These are phyloP conservation scores for Athene cunicularia DNA, from an alignment of 2,113 vertebrate species.

Conservation along the genomic window DNA sequence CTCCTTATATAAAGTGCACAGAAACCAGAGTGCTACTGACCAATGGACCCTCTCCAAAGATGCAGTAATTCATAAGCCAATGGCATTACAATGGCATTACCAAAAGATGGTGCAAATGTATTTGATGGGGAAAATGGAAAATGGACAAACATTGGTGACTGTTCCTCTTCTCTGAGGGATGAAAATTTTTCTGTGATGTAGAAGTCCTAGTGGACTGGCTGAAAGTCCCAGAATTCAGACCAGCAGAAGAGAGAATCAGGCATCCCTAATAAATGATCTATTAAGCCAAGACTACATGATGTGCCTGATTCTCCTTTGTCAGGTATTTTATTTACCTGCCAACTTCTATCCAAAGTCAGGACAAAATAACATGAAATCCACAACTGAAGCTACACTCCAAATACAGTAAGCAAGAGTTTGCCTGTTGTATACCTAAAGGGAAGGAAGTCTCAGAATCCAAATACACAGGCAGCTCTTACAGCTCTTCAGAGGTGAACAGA, in stretches of 20 bases:
- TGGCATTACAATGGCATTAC: not conserved
- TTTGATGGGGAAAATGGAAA: not conserved
- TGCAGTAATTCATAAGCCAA: not conserved
- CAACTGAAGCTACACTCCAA: not conserved
- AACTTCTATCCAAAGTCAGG: not conserved
- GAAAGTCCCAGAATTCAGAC: not conserved
- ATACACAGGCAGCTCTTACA: not conserved
- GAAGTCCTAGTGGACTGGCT: not conserved
- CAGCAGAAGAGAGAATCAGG: constrained; percentile 14
- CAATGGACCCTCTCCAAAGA: not conserved
- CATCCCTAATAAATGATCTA: not conserved
- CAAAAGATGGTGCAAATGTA: not conserved
- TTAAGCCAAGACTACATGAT: not conserved
- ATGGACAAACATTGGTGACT: not conserved
- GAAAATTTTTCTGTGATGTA: not conserved
- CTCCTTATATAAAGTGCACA: not conserved
- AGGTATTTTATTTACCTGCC: not conserved
- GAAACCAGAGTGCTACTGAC: not conserved
- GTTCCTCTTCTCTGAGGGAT: not conserved
- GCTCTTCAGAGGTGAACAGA: not conserved
- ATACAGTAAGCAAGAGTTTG: not conserved
- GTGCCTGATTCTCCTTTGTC: not conserved
- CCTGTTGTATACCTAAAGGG: not conserved
- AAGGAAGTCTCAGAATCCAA: not conserved
- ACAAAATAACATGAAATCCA: not conserved